Conservation (phyloP, 2,113 vertebrate species). For the Okapia johnstoni region DNA sequence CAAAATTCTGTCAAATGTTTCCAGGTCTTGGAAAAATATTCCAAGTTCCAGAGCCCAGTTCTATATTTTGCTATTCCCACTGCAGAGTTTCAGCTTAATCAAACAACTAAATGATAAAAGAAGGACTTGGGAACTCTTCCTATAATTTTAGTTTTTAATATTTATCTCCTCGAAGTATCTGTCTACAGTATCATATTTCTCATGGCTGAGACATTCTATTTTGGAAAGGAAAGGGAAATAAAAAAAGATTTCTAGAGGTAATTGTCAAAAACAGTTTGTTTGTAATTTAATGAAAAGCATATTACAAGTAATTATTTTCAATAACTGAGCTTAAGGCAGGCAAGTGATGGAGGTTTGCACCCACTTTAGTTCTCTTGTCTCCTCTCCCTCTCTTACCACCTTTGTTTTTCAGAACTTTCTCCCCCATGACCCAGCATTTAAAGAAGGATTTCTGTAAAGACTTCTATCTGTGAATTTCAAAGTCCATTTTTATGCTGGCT, state of each 20-base stretch:
- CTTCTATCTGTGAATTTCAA: neutral
- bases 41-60: constrained; percentile 46
- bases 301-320: constrained; percentile 20
- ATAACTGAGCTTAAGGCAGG: neutral
- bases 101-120: constrained; percentile 63
- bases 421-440: neutral
- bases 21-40: constrained; percentile 60
- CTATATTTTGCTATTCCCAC: constrained; percentile 61
- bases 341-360: neutral
- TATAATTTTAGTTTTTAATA: constrained; percentile 68
- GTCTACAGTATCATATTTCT: constrained; percentile 49
- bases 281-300: neutral
- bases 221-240: constrained; percentile 35
- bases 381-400: neutral
- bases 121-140: constrained; percentile 31
- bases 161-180: constrained; percentile 60
- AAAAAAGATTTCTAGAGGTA: neutral
- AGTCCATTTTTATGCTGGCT: neutral
- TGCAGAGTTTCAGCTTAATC: constrained; percentile 57
- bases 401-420: neutral
- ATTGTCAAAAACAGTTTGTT: neutral
- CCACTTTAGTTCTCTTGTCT: neutral
- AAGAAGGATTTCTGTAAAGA: neutral
- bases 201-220: constrained; percentile 56
- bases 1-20: constrained; percentile 47